Base-by-base conservation (phyloP, 1,140 invertebrate species). In the Scaptodrosophila lebanonensis region DNA sequence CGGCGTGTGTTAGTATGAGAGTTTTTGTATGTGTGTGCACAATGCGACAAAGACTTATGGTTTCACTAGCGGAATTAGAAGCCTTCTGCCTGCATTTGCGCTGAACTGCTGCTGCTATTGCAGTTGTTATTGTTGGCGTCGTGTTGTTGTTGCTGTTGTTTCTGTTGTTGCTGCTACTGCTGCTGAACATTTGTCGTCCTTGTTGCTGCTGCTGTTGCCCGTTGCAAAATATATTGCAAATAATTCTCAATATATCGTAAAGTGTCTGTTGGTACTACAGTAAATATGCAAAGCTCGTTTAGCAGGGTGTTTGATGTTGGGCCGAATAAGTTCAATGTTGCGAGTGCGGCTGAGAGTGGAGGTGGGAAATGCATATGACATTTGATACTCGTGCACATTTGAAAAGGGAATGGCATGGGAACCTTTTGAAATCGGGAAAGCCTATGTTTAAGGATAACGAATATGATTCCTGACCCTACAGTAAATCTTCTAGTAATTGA, bases 201-300 rank as follows among this genome's bases (percentile, higher is more conserved):
- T 82, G 75, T 75, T 82, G 76, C 69, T 82, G 65, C 66, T 75
- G 69, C 56, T 79, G 53, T 47, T 70, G 61, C 66, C 38, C 47
- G 48, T 63, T 40, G 54, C 66, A 68, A 82, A 82, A 82, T 82
- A 82, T 82, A 82, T 82, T 82, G 75, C 75, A 70, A 70, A 82
- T 82, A 82, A 82, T 75, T 82, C 75, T 82, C 75, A 82, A 82
- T 82, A 82, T 83, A 82, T 82, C 75, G 75, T 82, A 83, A 75
- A 82, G 83, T 82, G 75, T 83, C 75, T 82, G 75, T 65, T 75
- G 66, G 56, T 60, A 70, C 70, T 83, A 67, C 70, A 82, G 70
- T 82, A 82, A 82, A 83, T 82, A 82, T 82, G 75, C 75, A 82
- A 76, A 82, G 75, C 73, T 79, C 73, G 75, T 79, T 79, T 79